phyloP scores from a whole-genome alignment of 2,113 vertebrate species.

The Otolemur garnettii region DNA sequence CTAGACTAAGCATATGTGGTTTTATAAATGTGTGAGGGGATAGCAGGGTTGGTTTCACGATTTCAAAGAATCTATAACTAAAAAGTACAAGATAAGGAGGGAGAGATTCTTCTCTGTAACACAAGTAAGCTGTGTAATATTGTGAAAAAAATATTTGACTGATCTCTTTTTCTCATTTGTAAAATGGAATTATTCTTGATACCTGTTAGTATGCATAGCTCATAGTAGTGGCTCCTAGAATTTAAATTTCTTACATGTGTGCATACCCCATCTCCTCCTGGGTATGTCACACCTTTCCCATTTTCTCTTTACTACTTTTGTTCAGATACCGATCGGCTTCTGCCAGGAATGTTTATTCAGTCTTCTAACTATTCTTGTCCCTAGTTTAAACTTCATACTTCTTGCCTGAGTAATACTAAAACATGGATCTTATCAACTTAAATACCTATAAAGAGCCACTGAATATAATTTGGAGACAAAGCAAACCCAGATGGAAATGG shows the following conservation, averaged over 20 bases:
- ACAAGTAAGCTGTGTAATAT: neutral
- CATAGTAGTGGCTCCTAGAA: neutral
- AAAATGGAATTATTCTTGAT: neutral
- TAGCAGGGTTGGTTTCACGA: neutral
- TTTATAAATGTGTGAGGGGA: neutral
- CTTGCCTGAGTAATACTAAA: neutral
- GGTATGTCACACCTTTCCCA: neutral
- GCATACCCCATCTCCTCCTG: neutral
- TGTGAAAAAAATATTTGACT: neutral
- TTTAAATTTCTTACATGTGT: neutral
- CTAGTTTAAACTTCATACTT: neutral
- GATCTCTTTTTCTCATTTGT: neutral
- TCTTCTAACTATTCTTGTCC: neutral
- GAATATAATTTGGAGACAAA: neutral
- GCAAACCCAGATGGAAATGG: neutral
- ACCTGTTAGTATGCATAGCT: neutral
- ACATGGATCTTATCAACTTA: neutral
- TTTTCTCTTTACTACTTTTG: neutral
- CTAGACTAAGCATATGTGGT: neutral
- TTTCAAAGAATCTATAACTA: neutral
- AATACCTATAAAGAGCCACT: neutral
- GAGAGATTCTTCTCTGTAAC: neutral
- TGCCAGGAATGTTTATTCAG: neutral
- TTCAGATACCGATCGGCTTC: neutral
- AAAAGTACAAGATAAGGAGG: neutral